Evolutionary conservation across 2,113 vertebrate species (phyloP).

Genomic region (Mormoops blainvillei): DNA sequence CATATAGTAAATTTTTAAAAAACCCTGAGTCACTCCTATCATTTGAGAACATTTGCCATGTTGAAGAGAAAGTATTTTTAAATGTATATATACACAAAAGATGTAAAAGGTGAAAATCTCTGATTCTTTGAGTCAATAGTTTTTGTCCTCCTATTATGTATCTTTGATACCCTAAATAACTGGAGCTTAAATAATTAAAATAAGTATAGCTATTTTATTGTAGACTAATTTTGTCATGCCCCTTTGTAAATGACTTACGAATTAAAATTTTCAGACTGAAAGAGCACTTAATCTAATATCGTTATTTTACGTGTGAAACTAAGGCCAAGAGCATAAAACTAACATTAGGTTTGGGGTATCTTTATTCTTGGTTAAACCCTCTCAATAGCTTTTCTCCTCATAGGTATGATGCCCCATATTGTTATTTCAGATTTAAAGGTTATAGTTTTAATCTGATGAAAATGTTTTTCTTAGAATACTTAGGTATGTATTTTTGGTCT

Average conservation of each 20-base stretch:
- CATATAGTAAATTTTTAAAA: neutral
- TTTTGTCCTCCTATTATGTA: neutral
- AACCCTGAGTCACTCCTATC: neutral
- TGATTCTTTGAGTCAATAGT: neutral
- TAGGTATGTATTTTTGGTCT: neutral
- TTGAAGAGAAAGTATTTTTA: neutral
- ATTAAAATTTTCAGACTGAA: neutral
- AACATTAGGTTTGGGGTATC: neutral
- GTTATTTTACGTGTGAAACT: neutral
- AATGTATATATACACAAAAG: neutral
- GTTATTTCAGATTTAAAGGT: conserved; percentile 5
- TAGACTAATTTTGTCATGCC: neutral
- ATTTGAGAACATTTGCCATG: neutral
- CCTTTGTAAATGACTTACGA: neutral
- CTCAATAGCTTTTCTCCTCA: neutral
- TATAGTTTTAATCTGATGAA: neutral
- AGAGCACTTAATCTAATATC: neutral
- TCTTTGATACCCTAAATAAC: neutral
- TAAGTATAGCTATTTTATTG: neutral
- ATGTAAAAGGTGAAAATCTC: neutral
- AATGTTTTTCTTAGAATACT: neutral
- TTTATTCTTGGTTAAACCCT: neutral
- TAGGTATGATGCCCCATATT: neutral
- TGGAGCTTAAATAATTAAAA: neutral
- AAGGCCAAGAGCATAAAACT: neutral